Conservation (phyloP, 1,140 invertebrate genomes). For the Philotrypesis tridentata region DNA sequence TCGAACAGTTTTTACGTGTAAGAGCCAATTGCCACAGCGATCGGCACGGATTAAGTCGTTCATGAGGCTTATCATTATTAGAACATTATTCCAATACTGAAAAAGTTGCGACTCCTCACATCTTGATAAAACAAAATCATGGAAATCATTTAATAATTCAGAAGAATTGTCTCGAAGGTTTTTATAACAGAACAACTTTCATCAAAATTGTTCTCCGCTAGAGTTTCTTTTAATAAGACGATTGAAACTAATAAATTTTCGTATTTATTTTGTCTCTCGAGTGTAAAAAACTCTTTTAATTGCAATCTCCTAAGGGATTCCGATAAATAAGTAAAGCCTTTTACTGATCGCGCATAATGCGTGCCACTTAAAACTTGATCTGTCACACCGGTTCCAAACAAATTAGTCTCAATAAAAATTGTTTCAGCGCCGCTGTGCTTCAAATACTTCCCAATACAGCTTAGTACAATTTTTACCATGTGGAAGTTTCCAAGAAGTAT, state of each 20-base stretch:
- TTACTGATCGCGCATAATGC: constrained; percentile 40
- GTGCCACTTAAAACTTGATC: constrained; percentile 44
- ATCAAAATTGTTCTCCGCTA: neutral
- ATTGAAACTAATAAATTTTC: constrained; percentile 9
- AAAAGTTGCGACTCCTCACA: constrained; percentile 8
- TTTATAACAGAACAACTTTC: neutral
- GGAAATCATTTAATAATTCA: constrained; percentile 1
- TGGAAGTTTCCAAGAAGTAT: constrained; percentile 40
- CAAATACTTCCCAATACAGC: constrained; percentile 47
- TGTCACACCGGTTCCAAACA: constrained; percentile 15
- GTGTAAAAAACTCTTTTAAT: constrained; percentile 42
- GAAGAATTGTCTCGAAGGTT: neutral
- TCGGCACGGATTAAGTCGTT: constrained; percentile 38
- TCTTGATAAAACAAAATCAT: neutral
- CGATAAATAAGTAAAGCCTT: constrained; percentile 17
- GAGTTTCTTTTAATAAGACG: neutral
- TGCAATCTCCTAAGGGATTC: constrained; percentile 43
- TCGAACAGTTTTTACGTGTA: constrained; percentile 25
- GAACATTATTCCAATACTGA: constrained; percentile 14
- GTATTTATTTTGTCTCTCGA: constrained; percentile 12
- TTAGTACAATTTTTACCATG: constrained; percentile 38
- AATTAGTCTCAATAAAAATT: constrained; percentile 42
- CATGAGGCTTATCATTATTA: constrained; percentile 1
- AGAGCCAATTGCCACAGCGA: constrained; percentile 43
- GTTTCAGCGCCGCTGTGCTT: constrained; percentile 45